Percentiles rank a stretch among this genome's conserved stretches.
Conservation (phyloP, 2,888 invertebrate species). For the Mesoligia furuncula region DNA sequence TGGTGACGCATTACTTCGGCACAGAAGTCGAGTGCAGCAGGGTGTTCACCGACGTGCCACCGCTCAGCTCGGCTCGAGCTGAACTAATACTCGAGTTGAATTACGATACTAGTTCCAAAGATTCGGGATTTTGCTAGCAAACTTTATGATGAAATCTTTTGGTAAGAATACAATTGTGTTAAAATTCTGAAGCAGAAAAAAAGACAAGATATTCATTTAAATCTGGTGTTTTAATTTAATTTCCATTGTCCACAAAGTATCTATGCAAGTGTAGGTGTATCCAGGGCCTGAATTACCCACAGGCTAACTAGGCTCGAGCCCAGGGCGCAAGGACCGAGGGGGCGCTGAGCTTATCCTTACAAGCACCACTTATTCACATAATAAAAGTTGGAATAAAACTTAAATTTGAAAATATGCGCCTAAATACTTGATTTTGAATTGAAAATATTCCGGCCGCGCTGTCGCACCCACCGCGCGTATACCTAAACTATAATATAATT, state of each 20-base stretch:
- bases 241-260: not conserved
- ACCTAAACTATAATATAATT: too few relatives aligned
- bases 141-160: not conserved
- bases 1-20: constrained; percentile 17
- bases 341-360: too few relatives aligned
- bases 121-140: constrained; percentile 12
- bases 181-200: not conserved
- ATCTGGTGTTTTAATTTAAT: not conserved
- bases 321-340: too few relatives aligned
- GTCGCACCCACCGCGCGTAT: too few relatives aligned
- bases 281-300: too few relatives aligned
- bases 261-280: not conserved
- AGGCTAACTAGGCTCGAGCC: too few relatives aligned
- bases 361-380: too few relatives aligned
- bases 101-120: constrained; percentile 34
- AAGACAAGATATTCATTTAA: not conserved
- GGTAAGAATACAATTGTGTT: not conserved
- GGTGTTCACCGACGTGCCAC: not conserved
- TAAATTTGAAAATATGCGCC: not conserved
- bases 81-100: constrained; percentile 60
- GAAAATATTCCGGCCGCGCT: too few relatives aligned
- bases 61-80: constrained; percentile 3
- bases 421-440: not conserved
- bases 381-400: too few relatives aligned
- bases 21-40: not conserved